These are phyloP conservation scores for Xiphophorus couchianus DNA, from an alignment of 2,113 vertebrate genomes.

Conservation along the genomic window DNA sequence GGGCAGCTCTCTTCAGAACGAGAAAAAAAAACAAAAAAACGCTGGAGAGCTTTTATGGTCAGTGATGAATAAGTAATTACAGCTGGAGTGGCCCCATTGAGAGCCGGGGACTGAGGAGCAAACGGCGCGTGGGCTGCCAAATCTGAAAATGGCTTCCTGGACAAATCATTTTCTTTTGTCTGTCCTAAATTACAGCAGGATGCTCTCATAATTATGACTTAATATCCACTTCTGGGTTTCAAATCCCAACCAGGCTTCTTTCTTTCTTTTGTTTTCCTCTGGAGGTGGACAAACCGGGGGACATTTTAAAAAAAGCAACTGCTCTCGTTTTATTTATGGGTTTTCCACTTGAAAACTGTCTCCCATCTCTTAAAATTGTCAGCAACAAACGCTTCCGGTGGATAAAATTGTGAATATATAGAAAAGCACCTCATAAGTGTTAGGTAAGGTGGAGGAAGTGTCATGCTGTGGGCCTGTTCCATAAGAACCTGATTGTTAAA, in stretches of 20 bases:
- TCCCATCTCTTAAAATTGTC: too few relatives aligned
- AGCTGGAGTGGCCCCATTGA: constrained; percentile 24
- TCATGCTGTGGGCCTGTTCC: not conserved
- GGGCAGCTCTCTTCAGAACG: not conserved
- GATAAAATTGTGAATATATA: too few relatives aligned
- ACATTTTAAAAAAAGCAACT: not conserved
- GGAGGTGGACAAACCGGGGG: not conserved
- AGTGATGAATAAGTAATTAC: constrained; percentile 42
- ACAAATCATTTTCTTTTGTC: constrained; percentile 14
- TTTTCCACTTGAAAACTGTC: too few relatives aligned
- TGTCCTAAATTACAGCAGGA: constrained; percentile 18
- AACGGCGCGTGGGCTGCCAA: constrained; percentile 19
- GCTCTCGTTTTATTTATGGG: not conserved
- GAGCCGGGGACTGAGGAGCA: constrained; percentile 9
- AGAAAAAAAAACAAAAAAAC: constrained; percentile 4
- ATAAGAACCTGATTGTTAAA: too few relatives aligned
- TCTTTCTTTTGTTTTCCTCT: not conserved
- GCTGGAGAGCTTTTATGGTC: constrained; percentile 11
- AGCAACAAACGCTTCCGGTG: too few relatives aligned
- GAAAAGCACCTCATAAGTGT: too few relatives aligned
- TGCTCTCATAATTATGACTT: constrained; percentile 33
- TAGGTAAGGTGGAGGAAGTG: not conserved
- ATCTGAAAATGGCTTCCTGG: constrained; percentile 31
- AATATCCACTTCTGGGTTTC: constrained; percentile 12
- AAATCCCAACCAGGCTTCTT: not conserved